Conservation (phyloP, 2,797 vertebrate species). For the Hyperoplus lanceolatus region DNA sequence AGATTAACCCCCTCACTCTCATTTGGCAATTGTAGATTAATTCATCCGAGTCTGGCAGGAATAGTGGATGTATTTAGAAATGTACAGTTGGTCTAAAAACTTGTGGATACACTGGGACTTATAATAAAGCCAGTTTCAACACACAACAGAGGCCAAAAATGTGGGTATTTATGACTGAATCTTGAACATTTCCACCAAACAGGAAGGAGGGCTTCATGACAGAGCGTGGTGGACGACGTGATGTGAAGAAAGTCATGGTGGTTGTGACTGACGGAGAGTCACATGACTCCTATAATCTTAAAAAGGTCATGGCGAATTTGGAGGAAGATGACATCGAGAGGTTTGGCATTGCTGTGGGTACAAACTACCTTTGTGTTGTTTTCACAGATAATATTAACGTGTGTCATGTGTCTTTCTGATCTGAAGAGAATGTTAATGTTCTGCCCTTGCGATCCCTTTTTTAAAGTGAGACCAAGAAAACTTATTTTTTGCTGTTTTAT, state of each 20-base stretch:
- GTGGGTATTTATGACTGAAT: background rate
- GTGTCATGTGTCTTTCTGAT: background rate
- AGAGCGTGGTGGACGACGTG: conserved; percentile 90
- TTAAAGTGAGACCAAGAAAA: too few relatives aligned
- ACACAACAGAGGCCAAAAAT: too few relatives aligned
- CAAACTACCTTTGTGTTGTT: conserved; percentile 2
- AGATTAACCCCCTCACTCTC: background rate
- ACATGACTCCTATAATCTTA: conserved; percentile 88
- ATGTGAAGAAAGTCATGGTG: conserved; percentile 97
- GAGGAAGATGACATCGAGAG: conserved; percentile 91
- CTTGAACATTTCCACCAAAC: conserved; percentile 22
- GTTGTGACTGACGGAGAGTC: conserved; percentile 98
- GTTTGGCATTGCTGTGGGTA: conserved; percentile 96
- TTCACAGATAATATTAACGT: background rate
- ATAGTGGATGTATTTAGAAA: too few relatives aligned
- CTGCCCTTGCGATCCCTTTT: background rate
- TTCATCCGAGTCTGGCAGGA: background rate
- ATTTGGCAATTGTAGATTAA: background rate
- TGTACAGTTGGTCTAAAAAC: too few relatives aligned
- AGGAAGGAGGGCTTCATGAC: conserved; percentile 94
- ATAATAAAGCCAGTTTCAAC: background rate
- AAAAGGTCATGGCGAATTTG: conserved; percentile 86
- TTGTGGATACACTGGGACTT: background rate
- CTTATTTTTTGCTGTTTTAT: background rate
- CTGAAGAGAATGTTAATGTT: background rate